phyloP scores from a whole-genome alignment of 2,888 invertebrate genomes.

The Callinectes sapidus region DNA sequence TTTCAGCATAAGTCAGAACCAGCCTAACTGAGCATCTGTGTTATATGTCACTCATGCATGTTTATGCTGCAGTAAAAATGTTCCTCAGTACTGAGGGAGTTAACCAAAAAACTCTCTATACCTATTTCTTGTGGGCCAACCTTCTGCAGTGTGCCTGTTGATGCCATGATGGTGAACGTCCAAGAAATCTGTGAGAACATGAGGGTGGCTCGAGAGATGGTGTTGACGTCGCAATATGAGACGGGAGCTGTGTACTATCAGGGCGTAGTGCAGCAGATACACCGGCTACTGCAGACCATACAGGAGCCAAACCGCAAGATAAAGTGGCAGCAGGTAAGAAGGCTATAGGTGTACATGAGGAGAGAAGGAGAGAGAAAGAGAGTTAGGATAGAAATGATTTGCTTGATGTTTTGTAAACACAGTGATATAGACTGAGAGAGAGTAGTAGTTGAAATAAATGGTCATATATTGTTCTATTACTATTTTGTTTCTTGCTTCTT shows the following conservation, averaged over 20 bases:
- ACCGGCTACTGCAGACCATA: conserved; percentile 82
- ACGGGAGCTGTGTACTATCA: conserved; percentile 95
- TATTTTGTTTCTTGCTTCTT: background rate
- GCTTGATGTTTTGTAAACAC: background rate
- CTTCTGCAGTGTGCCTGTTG: conserved; percentile 25
- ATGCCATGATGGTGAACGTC: conserved; percentile 69
- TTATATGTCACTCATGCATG: too few relatives aligned
- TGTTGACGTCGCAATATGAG: conserved; percentile 95
- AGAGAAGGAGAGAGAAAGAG: background rate
- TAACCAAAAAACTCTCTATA: background rate
- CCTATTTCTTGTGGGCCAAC: background rate
- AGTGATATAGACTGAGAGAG: background rate
- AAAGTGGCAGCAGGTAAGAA: conserved; percentile 81
- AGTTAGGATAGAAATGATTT: background rate
- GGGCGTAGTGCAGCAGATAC: conserved; percentile 93
- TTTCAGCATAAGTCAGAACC: too few relatives aligned
- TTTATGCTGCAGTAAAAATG: too few relatives aligned
- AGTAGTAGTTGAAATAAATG: background rate
- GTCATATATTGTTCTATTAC: background rate
- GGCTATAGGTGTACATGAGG: background rate
- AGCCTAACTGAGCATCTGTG: too few relatives aligned
- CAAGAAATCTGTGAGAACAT: conserved; percentile 72
- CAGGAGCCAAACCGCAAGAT: conserved; percentile 75
- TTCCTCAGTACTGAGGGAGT: too few relatives aligned
- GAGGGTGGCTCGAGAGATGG: conserved; percentile 91